Percentiles rank a stretch among this genome's conserved stretches.
These are phyloP conservation scores for Chloroceryle aenea DNA, from an alignment of 2,113 vertebrate species.

Conservation along the genomic window DNA sequence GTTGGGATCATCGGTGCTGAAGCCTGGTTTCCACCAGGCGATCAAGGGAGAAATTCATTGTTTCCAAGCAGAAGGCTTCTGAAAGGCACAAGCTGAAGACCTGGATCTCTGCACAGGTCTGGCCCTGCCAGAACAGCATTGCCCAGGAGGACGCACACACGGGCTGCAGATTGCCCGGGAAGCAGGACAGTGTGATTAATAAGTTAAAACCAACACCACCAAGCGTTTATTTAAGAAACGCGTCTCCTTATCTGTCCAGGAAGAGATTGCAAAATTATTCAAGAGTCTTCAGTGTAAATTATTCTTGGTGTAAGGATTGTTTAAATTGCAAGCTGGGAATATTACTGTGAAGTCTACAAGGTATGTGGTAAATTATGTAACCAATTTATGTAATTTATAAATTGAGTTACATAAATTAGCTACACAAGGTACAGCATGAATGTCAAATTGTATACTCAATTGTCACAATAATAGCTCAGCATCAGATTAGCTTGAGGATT, in stretches of 20 bases:
- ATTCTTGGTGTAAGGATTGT: slow-evolving; percentile 26
- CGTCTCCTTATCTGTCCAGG: neutral
- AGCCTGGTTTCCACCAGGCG: accelerated
- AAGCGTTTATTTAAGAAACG: neutral
- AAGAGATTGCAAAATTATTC: slow-evolving; percentile 54
- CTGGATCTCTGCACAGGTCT: neutral
- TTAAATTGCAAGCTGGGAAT: slow-evolving; percentile 58
- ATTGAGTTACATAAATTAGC: slow-evolving; percentile 67
- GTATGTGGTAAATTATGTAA: slow-evolving; percentile 62
- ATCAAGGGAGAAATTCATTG: neutral
- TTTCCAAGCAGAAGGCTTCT: neutral
- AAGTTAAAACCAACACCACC: slow-evolving; percentile 7
- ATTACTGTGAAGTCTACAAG: slow-evolving; percentile 59
- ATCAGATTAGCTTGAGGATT: slow-evolving; percentile 39
- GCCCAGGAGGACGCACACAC: accelerated
- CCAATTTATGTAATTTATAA: slow-evolving; percentile 66
- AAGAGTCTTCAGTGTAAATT: slow-evolving; percentile 44
- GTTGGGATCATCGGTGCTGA: accelerated
- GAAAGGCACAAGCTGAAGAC: neutral
- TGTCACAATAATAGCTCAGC: slow-evolving; percentile 56
- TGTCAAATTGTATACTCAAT: slow-evolving; percentile 52
- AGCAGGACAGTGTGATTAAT: neutral
- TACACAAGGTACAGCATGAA: slow-evolving; percentile 47
- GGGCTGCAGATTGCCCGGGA: neutral
- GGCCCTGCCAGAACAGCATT: neutral